Conservation (phyloP, 2,888 invertebrate species). For the Pediacus dermestoides region DNA sequence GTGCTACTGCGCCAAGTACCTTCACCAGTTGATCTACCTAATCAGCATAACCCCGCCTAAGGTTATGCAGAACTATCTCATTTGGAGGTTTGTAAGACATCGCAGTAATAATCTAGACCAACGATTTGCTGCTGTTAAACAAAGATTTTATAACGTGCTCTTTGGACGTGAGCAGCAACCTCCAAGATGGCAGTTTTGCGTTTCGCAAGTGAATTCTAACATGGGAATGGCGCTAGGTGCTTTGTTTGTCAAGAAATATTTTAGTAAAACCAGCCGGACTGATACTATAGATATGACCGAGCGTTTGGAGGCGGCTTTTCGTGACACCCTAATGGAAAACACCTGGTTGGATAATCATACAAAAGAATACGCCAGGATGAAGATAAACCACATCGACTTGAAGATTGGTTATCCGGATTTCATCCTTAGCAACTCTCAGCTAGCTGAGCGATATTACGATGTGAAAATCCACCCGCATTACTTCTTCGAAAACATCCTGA, state of each 20-base stretch:
- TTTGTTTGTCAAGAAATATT: slow-evolving; percentile 84
- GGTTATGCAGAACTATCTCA: slow-evolving; percentile 52
- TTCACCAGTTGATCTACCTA: slow-evolving; percentile 62
- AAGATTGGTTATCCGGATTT: slow-evolving; percentile 93
- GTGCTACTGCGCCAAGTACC: slow-evolving; percentile 69
- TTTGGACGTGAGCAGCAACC: slow-evolving; percentile 78
- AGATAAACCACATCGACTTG: slow-evolving; percentile 79
- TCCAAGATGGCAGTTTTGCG: slow-evolving; percentile 88
- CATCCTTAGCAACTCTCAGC: slow-evolving; percentile 65
- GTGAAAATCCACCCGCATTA: slow-evolving; percentile 70
- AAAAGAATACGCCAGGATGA: slow-evolving; percentile 74
- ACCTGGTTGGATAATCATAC: slow-evolving; percentile 87
- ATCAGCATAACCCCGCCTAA: slow-evolving; percentile 58
- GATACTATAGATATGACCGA: slow-evolving; percentile 86
- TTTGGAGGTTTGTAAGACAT: slow-evolving; percentile 83
- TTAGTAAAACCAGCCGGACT: slow-evolving; percentile 83
- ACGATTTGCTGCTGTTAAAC: slow-evolving; percentile 79
- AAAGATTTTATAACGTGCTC: slow-evolving; percentile 73
- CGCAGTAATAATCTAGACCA: slow-evolving; percentile 83
- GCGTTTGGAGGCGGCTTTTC: slow-evolving; percentile 79
- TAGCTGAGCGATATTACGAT: slow-evolving; percentile 77
- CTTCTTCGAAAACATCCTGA: slow-evolving; percentile 80
- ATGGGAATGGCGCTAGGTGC: slow-evolving; percentile 89
- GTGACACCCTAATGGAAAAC: slow-evolving; percentile 71
- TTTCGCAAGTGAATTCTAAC: slow-evolving; percentile 71